Evolutionary conservation across 35 echinoderm and acorn worm genomes (phyloP).

Genomic region (Apostichopus californicus): DNA sequence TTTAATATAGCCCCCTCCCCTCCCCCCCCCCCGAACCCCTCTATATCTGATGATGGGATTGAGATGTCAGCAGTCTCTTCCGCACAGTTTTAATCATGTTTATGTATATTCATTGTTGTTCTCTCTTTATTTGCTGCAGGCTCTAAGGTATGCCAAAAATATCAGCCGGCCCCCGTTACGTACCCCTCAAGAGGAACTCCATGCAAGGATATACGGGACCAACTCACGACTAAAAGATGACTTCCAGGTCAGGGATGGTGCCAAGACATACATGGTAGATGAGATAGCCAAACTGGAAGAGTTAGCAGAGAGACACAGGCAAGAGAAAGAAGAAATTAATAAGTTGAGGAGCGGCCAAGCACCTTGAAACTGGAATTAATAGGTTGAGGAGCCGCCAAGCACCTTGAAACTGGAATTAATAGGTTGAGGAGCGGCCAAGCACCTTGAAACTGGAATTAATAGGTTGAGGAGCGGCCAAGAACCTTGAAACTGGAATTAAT

Average conservation of each 20-base stretch:
- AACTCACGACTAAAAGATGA: background rate
- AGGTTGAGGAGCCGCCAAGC: background rate
- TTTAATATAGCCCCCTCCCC: no score
- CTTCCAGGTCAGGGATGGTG: background rate
- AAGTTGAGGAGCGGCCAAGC: background rate
- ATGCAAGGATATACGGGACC: conserved; percentile 72
- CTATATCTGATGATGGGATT: no score
- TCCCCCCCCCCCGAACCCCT: no score
- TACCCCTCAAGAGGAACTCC: conserved; percentile 68
- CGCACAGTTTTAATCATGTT: no score
- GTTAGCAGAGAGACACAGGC: conserved; percentile 66
- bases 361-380: conserved; percentile 32
- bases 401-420: conserved; percentile 32
- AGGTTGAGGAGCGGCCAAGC: background rate
- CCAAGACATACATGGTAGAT: conserved; percentile 21
- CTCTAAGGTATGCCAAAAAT: conserved; percentile 80
- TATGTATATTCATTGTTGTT: background rate
- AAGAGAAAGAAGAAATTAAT: conserved; percentile 79
- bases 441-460: no score
- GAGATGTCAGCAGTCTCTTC: no score
- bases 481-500: no score
- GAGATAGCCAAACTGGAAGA: conserved; percentile 81
- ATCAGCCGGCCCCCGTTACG: conserved; percentile 70
- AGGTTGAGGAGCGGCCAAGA: no score
- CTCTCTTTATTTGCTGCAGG: conserved; percentile 41